A percentile compares a stretch with the other conserved stretches of the same genome.
These are phyloP conservation scores for Moxostoma hubbsi DNA, from an alignment of 2,797 vertebrate genomes.

Conservation along the genomic window DNA sequence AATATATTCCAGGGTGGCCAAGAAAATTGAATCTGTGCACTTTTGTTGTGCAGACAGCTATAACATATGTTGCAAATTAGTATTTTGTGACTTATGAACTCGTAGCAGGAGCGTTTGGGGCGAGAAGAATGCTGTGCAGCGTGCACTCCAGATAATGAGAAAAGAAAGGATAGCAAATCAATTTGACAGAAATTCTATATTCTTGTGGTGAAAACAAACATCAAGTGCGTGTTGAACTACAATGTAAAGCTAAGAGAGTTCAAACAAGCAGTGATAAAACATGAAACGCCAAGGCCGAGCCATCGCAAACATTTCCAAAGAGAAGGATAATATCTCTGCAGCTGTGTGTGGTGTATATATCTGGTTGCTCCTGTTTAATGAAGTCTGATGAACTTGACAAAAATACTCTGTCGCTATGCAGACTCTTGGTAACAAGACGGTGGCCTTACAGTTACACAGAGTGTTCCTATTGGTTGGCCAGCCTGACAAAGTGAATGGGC, in stretches of 20 bases:
- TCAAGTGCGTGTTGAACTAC: constrained; percentile 66
- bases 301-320: constrained; percentile 61
- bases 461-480: constrained; percentile 46
- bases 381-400: constrained; percentile 45
- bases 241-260: constrained; percentile 62
- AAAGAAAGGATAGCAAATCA: constrained; percentile 72
- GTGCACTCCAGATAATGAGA: constrained; percentile 69
- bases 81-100: constrained; percentile 62
- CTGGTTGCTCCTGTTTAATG: constrained; percentile 35
- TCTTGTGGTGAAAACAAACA: constrained; percentile 54
- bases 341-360: constrained; percentile 35
- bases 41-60: constrained; percentile 49
- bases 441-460: constrained; percentile 44
- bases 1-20: constrained; percentile 61
- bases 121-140: constrained; percentile 45
- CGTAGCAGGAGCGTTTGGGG: constrained; percentile 48
- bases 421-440: constrained; percentile 55
- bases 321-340: constrained; percentile 53
- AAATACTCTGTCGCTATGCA: constrained; percentile 53
- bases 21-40: constrained; percentile 58
- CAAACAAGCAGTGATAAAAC: constrained; percentile 22
- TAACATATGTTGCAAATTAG: constrained; percentile 57
- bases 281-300: constrained; percentile 33
- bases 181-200: constrained; percentile 73
- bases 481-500: constrained; percentile 51